These are phyloP conservation scores for Falco concolor DNA, from an alignment of 2,797 vertebrate species.

Conservation along the genomic window DNA sequence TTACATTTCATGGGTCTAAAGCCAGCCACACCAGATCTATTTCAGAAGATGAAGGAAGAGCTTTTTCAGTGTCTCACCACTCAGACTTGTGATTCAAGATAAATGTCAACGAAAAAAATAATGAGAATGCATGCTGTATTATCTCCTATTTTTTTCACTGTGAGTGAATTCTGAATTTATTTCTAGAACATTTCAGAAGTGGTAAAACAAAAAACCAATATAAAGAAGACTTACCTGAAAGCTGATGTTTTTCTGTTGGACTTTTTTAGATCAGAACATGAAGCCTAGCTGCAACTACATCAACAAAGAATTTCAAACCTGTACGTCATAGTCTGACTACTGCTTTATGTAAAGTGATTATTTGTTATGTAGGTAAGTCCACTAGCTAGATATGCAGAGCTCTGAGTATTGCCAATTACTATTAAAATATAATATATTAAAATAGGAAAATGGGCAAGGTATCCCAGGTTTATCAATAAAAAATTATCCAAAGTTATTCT, in stretches of 20 bases:
- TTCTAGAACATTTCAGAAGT: not conserved
- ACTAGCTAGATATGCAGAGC: not conserved
- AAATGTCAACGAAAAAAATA: not conserved
- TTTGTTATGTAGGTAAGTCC: accelerated
- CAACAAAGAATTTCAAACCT: not conserved
- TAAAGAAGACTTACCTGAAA: not conserved
- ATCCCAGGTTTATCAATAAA: not conserved
- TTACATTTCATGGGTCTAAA: not conserved
- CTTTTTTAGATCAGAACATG: not conserved
- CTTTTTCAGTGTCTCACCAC: not conserved
- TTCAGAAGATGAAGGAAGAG: not conserved
- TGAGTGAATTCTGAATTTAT: not conserved
- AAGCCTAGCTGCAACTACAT: not conserved
- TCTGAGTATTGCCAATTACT: not conserved
- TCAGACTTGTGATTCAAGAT: not conserved
- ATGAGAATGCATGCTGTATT: not conserved
- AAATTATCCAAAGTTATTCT: not conserved
- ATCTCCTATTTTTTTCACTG: not conserved
- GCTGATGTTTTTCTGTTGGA: not conserved
- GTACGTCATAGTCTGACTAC: not conserved
- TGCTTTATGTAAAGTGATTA: not conserved
- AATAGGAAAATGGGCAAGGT: not conserved
- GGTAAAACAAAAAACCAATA: not conserved
- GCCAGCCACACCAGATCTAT: not conserved
- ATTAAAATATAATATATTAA: not conserved